Conservation (phyloP, 2,888 invertebrate genomes). For the Sceliomorpha sp. region DNA sequence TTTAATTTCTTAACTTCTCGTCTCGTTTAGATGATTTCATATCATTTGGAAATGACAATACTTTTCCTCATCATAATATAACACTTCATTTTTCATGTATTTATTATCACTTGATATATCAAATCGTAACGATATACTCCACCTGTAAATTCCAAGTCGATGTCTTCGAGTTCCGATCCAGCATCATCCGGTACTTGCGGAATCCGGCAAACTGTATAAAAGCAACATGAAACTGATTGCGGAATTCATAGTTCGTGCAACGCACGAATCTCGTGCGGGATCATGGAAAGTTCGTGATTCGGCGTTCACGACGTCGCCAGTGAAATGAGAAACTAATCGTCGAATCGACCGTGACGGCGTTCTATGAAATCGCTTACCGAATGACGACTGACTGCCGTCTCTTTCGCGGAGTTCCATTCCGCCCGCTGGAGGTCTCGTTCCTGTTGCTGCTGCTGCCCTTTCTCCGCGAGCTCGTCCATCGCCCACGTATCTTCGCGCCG, state of each 20-base stretch:
- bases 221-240: no score
- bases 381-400: constrained; percentile 54
- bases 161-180: no score
- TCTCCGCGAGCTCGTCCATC: constrained; percentile 55
- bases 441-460: constrained; percentile 37
- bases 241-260: constrained; percentile 1
- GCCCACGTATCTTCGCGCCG: constrained; percentile 53
- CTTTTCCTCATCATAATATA: no score
- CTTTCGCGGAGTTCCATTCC: constrained; percentile 43
- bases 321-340: constrained; percentile 47
- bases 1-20: no score
- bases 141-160: no score
- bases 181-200: no score
- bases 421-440: constrained; percentile 34
- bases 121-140: no score
- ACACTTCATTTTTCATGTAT: no score
- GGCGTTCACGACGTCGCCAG: constrained; percentile 35
- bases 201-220: no score
- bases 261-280: constrained; percentile 20
- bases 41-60: no score
- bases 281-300: constrained; percentile 14
- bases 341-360: constrained; percentile 44
- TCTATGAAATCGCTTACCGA: constrained; percentile 53
- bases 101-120: no score
- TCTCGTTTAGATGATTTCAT: no score